Conservation (phyloP, 2,113 vertebrate species). For the Dromaius novaehollandiae region DNA sequence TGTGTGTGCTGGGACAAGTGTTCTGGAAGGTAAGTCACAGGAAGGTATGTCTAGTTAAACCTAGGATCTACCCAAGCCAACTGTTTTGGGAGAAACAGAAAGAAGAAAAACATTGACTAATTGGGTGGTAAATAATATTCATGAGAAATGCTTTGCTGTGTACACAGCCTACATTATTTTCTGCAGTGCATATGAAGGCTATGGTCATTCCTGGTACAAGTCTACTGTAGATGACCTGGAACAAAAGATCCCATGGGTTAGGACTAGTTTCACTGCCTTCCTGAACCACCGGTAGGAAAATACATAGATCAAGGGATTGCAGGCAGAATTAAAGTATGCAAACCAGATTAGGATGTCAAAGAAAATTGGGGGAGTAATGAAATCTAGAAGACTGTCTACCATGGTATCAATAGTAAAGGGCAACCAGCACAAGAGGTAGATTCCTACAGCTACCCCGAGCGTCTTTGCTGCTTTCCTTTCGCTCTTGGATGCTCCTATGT, state of each 20-base stretch:
- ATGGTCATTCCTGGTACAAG: slow-evolving; percentile 54
- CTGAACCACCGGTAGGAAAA: slow-evolving; percentile 69
- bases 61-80: neutral
- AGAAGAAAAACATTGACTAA: neutral
- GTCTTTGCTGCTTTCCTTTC: slow-evolving; percentile 70
- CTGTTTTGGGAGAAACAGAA: neutral
- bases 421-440: slow-evolving; percentile 66
- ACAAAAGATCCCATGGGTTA: slow-evolving; percentile 41
- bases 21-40: neutral
- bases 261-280: slow-evolving; percentile 59
- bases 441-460: slow-evolving; percentile 47
- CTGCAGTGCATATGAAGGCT: neutral
- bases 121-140: neutral
- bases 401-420: slow-evolving; percentile 55
- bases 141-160: neutral
- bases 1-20: neutral
- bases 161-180: neutral
- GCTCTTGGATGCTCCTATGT: neutral
- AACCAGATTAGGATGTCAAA: slow-evolving; percentile 71
- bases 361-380: slow-evolving; percentile 41
- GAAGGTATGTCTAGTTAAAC: neutral
- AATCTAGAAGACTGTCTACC: slow-evolving; percentile 55
- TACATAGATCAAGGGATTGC: slow-evolving; percentile 67
- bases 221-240: slow-evolving; percentile 7
- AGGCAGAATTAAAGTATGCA: slow-evolving; percentile 70